Percentiles rank a stretch among this genome's conserved stretches.
Conservation (phyloP, 2,888 invertebrate genomes). For the Trachelus iudaicus region DNA sequence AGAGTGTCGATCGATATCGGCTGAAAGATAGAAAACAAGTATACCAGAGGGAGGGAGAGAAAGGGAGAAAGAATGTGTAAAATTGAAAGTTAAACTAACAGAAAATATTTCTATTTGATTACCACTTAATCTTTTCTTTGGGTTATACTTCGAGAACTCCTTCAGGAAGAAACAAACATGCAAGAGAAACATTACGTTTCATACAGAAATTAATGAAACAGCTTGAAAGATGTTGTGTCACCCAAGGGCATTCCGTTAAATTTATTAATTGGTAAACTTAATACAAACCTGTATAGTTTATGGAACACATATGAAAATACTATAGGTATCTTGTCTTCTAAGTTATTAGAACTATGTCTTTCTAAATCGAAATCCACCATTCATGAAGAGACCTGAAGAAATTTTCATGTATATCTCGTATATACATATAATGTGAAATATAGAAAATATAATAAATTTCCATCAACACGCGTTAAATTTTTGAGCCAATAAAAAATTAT, state of each 20-base stretch:
- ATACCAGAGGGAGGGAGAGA: background rate
- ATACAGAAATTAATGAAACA: too few relatives aligned
- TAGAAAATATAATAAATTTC: background rate
- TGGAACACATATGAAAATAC: constrained; percentile 1
- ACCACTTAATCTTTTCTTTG: too few relatives aligned
- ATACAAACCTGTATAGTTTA: constrained; percentile 37
- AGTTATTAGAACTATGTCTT: background rate
- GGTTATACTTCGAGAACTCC: too few relatives aligned
- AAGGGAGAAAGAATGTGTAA: too few relatives aligned
- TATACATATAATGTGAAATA: too few relatives aligned
- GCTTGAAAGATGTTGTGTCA: too few relatives aligned
- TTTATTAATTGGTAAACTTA: constrained; percentile 54
- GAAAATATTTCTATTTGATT: too few relatives aligned
- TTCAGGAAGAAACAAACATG: too few relatives aligned
- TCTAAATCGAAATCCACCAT: background rate
- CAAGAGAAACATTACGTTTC: too few relatives aligned
- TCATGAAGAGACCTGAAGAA: background rate
- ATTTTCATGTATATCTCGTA: background rate
- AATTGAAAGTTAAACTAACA: too few relatives aligned
- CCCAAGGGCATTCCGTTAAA: constrained; percentile 20
- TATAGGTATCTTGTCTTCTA: background rate
- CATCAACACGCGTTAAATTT: background rate
- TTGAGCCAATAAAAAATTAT: background rate
- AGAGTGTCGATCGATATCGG: background rate
- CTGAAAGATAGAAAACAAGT: background rate